A percentile compares a stretch with the other conserved stretches of the same genome.
phyloP scores from a whole-genome alignment of 2,113 vertebrate species.

The Trichomycterus rosablanca region DNA sequence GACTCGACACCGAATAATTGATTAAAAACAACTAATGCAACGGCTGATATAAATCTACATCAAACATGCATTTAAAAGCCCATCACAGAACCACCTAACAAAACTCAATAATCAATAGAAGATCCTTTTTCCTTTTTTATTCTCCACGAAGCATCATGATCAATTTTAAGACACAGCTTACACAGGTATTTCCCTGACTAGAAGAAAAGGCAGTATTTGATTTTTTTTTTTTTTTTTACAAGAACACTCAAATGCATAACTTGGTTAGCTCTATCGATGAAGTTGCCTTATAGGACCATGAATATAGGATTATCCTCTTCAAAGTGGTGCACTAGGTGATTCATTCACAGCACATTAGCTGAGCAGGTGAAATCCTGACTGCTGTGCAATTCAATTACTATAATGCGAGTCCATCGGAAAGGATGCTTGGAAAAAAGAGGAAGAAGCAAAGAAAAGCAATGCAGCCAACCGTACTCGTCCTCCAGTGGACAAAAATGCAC shows the following conservation, averaged over 20 bases:
- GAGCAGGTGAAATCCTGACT: constrained; percentile 25
- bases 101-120: too few species aligned
- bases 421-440: not conserved
- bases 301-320: constrained; percentile 33
- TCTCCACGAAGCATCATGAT: too few species aligned
- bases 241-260: too few species aligned
- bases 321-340: constrained; percentile 32
- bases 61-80: too few species aligned
- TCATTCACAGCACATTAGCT: constrained; percentile 17
- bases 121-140: too few species aligned
- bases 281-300: constrained; percentile 24
- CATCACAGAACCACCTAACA: too few species aligned
- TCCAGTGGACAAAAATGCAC: not conserved
- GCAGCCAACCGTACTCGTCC: too few species aligned
- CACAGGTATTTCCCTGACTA: too few species aligned
- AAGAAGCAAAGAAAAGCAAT: constrained; percentile 1
- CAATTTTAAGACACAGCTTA: too few species aligned
- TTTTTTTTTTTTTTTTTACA: too few species aligned
- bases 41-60: too few species aligned
- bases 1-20: not conserved
- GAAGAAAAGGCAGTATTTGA: too few species aligned
- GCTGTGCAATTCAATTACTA: constrained; percentile 32
- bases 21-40: not conserved
- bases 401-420: constrained; percentile 23
- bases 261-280: constrained; percentile 4